These are phyloP conservation scores for Pristionchus pacificus DNA, from an alignment of 1,140 invertebrate species.

Conservation along the genomic window DNA sequence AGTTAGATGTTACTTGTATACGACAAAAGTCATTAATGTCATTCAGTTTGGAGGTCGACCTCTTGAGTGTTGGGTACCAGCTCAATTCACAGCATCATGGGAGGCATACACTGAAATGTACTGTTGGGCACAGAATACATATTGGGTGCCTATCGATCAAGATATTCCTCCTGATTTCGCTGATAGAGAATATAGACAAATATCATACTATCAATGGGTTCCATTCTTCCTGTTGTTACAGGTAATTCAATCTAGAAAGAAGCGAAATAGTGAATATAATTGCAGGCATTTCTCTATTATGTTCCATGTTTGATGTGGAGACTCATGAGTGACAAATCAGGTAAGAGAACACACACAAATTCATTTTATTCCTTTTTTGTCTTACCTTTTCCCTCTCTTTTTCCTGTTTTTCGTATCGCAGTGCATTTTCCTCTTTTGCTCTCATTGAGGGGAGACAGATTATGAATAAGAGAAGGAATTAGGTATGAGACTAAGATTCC, in stretches of 20 bases:
- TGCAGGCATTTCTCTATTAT: conserved; percentile 54
- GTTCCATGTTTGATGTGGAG: conserved; percentile 56
- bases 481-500: too few relatives aligned
- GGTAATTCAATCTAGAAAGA: conserved; percentile 2
- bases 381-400: too few relatives aligned
- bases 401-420: too few relatives aligned
- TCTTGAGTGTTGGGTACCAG: conserved; percentile 55
- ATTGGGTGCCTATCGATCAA: conserved; percentile 56
- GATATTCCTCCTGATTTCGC: conserved; percentile 55
- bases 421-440: too few relatives aligned
- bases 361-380: too few relatives aligned
- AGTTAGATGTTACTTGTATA: neutral
- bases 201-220: conserved; percentile 64
- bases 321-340: conserved; percentile 57
- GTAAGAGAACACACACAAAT: too few relatives aligned
- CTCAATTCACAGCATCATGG: conserved; percentile 56
- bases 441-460: too few relatives aligned
- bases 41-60: conserved; percentile 56
- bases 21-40: neutral
- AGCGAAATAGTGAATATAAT: conserved; percentile 61
- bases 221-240: conserved; percentile 59
- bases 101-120: conserved; percentile 59
- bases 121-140: conserved; percentile 56
- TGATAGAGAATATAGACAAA: conserved; percentile 56
- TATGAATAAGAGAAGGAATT: too few relatives aligned